Base-by-base conservation (phyloP, 2,113 vertebrate genomes). In the Talpa occidentalis region DNA sequence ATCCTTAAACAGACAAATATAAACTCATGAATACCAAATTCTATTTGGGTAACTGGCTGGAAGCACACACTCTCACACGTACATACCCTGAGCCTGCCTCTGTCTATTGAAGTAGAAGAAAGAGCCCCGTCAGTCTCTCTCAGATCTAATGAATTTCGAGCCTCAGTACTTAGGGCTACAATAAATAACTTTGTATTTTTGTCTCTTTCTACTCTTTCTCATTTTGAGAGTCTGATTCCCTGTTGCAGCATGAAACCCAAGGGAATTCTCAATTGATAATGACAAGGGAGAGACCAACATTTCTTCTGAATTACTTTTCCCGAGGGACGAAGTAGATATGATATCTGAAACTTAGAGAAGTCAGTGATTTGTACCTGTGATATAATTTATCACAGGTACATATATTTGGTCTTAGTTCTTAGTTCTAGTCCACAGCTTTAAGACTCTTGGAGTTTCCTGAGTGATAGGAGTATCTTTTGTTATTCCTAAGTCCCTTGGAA, bases 11-110 rank as follows among this genome's bases (percentile, higher is more conserved):
- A 96, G 96, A 95, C 79, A 93, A 91, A 95, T 95, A 97, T 95
- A 95, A 97, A 95, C 93, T 95, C 96, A 97, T 97, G 96, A 95
- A 97, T 97, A 97, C 79, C 93, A 93, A 93, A 94, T 96, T 90
- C 79, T 97, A 87, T 95, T 69, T 97, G 96, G 87, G 76, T 96
- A 94, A 52, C 79, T 95, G 89, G 76, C 91, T 95, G 80, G 82
- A 89, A 87, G 19, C 42, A 26, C 24, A 67, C 44, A 37, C 49
- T 7, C 64, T 44, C 49, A 67, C 60, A 56, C 15, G 6, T 17
- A 37, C 24, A 24, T 4, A 26, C 78, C 77, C 62, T 19, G 49
- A 90, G 59, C 14, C 52, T 40, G 19, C 52, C 77, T 56, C 44
- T 32, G 47, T 84, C 78, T 80, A 2, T 80, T 78, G 22, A 24